phyloP scores from a whole-genome alignment of 2,113 vertebrate genomes.

The Gracilinanus agilis region DNA sequence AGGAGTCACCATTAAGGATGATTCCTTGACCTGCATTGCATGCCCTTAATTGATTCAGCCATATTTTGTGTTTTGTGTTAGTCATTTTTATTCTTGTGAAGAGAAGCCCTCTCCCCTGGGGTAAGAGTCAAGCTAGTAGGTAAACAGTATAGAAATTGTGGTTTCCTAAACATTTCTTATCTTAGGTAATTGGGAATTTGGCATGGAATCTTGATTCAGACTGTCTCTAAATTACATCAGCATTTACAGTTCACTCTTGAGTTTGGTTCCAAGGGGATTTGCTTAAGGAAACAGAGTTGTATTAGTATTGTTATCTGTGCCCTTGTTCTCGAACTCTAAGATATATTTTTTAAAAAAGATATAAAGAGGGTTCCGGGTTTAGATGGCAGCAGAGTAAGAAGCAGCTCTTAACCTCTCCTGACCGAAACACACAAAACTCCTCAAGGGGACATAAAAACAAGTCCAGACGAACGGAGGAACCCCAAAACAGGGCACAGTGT shows the following conservation, averaged over 20 bases:
- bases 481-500: no score
- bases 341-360: not conserved
- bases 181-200: not conserved
- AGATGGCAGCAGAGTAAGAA: no score
- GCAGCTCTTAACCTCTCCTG: no score
- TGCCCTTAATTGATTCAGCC: slow-evolving; percentile 21
- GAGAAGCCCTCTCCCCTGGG: not conserved
- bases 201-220: not conserved
- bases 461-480: no score
- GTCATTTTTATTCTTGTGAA: slow-evolving; percentile 18
- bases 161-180: not conserved
- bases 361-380: no score
- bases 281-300: not conserved
- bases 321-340: not conserved
- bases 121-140: not conserved
- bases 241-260: not conserved
- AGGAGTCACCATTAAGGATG: not conserved
- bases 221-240: not conserved
- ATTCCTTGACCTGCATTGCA: not conserved
- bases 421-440: no score
- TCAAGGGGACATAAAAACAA: no score
- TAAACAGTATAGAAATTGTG: not conserved
- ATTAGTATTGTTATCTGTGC: not conserved
- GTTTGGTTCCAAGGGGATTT: not conserved
- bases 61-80: not conserved